Evolutionary conservation across 2,797 vertebrate species (phyloP).

Genomic region (Spatula clypeata): DNA sequence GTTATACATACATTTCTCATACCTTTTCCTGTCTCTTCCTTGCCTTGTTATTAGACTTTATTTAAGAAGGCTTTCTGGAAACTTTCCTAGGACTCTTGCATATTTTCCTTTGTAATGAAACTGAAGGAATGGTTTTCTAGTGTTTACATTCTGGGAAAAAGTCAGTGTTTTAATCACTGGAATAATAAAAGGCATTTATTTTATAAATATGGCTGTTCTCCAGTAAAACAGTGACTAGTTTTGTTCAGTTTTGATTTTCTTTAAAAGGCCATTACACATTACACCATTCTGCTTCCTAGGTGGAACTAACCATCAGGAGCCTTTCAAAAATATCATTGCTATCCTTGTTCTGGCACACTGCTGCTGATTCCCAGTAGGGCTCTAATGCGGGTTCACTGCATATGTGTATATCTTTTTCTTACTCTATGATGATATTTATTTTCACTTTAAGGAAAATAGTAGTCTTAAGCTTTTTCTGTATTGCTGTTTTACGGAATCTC

Average conservation of each 20-base stretch:
- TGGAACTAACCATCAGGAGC: not conserved
- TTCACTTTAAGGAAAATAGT: constrained; percentile 2
- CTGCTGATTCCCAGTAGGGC: not conserved
- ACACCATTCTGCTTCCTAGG: not conserved
- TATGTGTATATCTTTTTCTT: not conserved
- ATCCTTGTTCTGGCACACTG: not conserved
- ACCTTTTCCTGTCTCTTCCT: not conserved
- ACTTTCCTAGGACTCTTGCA: not conserved
- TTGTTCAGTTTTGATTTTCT: constrained; percentile 40
- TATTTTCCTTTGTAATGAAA: constrained; percentile 10
- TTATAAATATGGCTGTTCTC: constrained; percentile 29
- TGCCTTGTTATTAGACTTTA: not conserved
- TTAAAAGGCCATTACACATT: not conserved
- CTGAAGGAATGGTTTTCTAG: constrained; percentile 9
- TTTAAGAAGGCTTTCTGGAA: constrained; percentile 18
- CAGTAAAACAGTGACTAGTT: constrained; percentile 14
- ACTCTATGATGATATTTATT: not conserved
- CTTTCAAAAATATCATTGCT: not conserved
- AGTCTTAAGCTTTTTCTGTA: not conserved
- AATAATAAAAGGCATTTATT: constrained; percentile 38
- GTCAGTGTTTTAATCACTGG: not conserved
- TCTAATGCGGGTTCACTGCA: not conserved
- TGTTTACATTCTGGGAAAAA: not conserved
- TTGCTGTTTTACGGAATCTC: not conserved
- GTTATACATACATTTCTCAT: not conserved